A percentile compares a stretch with the other conserved stretches of the same genome.
Conservation (phyloP, 1,140 invertebrate genomes). For the Lordiphosa clarofinis region DNA sequence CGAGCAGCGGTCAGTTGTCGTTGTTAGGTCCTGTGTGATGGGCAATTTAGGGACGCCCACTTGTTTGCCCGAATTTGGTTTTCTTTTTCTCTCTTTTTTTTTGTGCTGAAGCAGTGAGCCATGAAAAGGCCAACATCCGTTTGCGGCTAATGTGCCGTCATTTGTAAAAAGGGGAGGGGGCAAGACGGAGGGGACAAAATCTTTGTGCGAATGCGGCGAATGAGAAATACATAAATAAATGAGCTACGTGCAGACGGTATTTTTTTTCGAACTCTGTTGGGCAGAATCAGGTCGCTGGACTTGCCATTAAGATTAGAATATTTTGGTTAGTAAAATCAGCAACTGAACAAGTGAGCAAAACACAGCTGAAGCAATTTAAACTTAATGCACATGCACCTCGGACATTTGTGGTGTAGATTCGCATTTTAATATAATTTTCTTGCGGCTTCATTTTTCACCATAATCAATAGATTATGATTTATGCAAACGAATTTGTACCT, state of each 20-base stretch:
- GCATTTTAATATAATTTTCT: too few relatives aligned
- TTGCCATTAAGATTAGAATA: too few relatives aligned
- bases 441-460: too few relatives aligned
- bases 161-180: conserved; percentile 37
- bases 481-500: too few relatives aligned
- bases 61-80: conserved; percentile 39
- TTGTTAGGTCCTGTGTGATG: too few relatives aligned
- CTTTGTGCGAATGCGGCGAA: conserved; percentile 56
- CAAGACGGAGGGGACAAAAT: conserved; percentile 19
- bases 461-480: too few relatives aligned
- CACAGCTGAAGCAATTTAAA: too few relatives aligned
- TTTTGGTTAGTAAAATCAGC: too few relatives aligned
- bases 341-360: too few relatives aligned
- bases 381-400: too few relatives aligned
- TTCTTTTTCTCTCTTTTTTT: conserved; percentile 16
- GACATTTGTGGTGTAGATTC: too few relatives aligned
- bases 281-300: background rate
- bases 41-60: conserved; percentile 33
- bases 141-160: conserved; percentile 71
- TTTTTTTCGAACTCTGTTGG: background rate
- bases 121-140: conserved; percentile 75
- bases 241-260: conserved; percentile 59
- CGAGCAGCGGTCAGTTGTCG: conserved; percentile 29
- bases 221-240: conserved; percentile 72
- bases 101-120: conserved; percentile 42